phyloP scores from a whole-genome alignment of 2,888 invertebrate genomes.

The Caenorhabditis sulstoni region DNA sequence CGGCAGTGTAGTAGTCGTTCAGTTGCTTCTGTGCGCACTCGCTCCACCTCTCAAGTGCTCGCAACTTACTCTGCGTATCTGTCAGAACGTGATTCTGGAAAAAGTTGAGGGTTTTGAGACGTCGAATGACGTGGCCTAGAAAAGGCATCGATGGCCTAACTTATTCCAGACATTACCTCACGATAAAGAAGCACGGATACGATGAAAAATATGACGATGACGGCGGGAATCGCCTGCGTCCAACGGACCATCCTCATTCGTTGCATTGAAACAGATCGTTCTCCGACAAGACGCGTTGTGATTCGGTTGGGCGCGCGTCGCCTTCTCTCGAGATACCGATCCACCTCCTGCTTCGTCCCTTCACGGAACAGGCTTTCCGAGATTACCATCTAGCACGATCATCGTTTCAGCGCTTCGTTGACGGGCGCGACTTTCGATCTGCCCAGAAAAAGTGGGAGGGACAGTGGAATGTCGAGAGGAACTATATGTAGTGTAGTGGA shows the following conservation, averaged over 20 bases:
- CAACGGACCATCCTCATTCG: slow-evolving; percentile 18
- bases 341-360: background rate
- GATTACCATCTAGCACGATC: too few relatives aligned
- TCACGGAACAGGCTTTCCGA: too few relatives aligned
- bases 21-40: slow-evolving; percentile 24
- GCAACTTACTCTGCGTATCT: background rate
- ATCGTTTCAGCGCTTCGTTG: too few relatives aligned
- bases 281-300: slow-evolving; percentile 12
- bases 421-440: too few relatives aligned
- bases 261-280: slow-evolving; percentile 15
- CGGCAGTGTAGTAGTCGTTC: slow-evolving; percentile 16
- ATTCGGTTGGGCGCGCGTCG: background rate
- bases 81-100: background rate
- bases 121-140: background rate
- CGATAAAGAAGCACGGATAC: background rate
- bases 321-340: background rate
- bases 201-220: background rate
- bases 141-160: too few relatives aligned
- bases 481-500: too few relatives aligned
- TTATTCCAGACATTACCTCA: background rate
- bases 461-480: too few relatives aligned
- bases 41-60: slow-evolving; percentile 13
- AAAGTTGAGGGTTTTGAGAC: background rate
- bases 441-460: too few relatives aligned
- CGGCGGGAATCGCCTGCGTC: background rate